Evolutionary conservation across 2,888 invertebrate genomes (phyloP).

Genomic region (Alcis repandata): DNA sequence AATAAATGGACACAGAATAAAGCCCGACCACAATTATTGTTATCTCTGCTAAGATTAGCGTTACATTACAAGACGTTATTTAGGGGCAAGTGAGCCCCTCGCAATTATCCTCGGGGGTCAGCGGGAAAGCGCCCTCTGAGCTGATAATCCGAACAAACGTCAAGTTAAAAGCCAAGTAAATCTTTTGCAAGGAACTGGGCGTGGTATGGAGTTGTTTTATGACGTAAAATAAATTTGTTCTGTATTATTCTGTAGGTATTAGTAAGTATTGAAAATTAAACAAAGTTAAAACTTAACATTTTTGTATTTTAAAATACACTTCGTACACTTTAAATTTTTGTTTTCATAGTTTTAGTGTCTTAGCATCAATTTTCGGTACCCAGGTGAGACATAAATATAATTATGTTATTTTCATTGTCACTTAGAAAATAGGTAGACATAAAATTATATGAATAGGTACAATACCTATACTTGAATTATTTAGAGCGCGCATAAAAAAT

Average conservation of each 20-base stretch:
- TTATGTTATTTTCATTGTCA: no score
- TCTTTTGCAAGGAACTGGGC: conserved; percentile 55
- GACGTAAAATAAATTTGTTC: neutral
- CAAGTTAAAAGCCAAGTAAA: conserved; percentile 72
- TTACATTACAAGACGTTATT: conserved; percentile 32
- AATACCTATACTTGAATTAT: no score
- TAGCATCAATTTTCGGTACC: no score
- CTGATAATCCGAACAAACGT: conserved; percentile 70
- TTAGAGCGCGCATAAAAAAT: no score
- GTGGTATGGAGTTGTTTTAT: conserved; percentile 43
- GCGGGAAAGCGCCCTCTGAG: conserved; percentile 59
- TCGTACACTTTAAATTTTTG: no score
- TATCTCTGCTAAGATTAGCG: conserved; percentile 18
- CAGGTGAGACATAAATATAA: no score
- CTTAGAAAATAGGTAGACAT: no score
- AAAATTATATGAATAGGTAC: no score
- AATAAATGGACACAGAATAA: neutral
- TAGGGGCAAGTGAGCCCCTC: conserved; percentile 31
- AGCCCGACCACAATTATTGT: conserved; percentile 5
- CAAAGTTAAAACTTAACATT: no score
- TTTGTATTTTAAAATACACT: no score
- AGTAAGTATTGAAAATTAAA: neutral
- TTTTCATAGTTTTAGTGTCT: no score
- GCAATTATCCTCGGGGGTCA: conserved; percentile 51
- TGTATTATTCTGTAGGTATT: neutral